Percentiles rank a stretch among this genome's conserved stretches.
These are phyloP conservation scores for Pseudolycoriella hygida DNA, from an alignment of 2,888 invertebrate genomes.

Conservation along the genomic window DNA sequence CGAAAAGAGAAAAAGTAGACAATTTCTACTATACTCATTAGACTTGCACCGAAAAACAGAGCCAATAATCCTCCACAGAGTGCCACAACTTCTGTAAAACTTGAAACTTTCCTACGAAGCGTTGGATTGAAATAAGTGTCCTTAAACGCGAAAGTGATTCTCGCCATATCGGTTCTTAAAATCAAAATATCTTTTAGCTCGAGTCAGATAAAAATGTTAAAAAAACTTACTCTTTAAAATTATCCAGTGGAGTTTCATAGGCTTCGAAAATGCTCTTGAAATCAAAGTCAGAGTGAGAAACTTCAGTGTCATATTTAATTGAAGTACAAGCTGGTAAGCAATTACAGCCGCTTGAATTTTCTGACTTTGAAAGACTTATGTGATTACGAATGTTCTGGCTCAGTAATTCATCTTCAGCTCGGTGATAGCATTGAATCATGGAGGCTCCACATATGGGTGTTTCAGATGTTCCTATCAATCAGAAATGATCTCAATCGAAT, in stretches of 20 bases:
- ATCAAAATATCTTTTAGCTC: too few species aligned
- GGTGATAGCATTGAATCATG: neutral
- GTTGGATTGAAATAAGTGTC: neutral
- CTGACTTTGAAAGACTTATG: neutral
- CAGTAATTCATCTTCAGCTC: neutral
- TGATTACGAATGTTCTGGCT: too few species aligned
- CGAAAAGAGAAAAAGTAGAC: neutral
- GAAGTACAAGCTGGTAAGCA: neutral
- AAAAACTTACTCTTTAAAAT: neutral
- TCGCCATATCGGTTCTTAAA: neutral
- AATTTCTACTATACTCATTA: neutral
- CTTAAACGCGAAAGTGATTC: neutral
- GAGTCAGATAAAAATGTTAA: too few species aligned
- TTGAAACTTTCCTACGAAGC: neutral
- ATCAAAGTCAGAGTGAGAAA: neutral
- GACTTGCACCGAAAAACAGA: neutral
- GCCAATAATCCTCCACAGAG: neutral
- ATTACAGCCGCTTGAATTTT: neutral
- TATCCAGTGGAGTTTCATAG: neutral
- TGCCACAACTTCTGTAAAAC: neutral
- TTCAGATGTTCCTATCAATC: neutral
- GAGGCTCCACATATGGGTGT: neutral
- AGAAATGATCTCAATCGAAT: too few species aligned
- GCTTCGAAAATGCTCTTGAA: neutral
- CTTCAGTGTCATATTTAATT: neutral